Percentiles rank a stretch among this genome's conserved stretches.
Conservation (phyloP, 2,797 vertebrate species). For the Ataeniobius toweri region DNA sequence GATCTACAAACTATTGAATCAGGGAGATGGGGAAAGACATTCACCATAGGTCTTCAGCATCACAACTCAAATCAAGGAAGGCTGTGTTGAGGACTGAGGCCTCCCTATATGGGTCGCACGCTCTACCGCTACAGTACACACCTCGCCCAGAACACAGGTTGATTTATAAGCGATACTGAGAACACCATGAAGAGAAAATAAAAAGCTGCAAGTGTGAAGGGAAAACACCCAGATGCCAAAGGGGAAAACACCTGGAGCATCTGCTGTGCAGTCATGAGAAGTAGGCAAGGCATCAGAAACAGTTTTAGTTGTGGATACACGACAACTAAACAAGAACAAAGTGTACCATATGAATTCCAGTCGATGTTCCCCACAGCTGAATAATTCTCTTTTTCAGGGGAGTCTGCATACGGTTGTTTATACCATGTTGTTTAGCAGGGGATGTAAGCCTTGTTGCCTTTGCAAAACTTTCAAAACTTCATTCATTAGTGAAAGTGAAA, state of each 20-base stretch:
- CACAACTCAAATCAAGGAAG: too few species aligned
- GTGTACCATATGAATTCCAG: slow-evolving; percentile 11
- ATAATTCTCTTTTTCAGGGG: slow-evolving; percentile 1
- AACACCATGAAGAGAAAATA: slow-evolving; percentile 19
- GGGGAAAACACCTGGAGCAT: slow-evolving; percentile 59
- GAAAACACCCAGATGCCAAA: slow-evolving; percentile 19
- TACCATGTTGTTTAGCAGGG: slow-evolving; percentile 16
- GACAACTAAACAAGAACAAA: slow-evolving; percentile 13
- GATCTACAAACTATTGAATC: background rate
- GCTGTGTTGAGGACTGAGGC: too few species aligned
- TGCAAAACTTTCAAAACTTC: slow-evolving; percentile 54
- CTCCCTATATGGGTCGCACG: too few species aligned
- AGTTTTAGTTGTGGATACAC: slow-evolving; percentile 22
- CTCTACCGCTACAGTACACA: background rate
- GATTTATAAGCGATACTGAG: background rate
- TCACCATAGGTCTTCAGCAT: too few species aligned
- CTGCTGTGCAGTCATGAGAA: slow-evolving; percentile 43
- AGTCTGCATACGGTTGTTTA: slow-evolving; percentile 13
- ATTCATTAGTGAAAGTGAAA: slow-evolving; percentile 55
- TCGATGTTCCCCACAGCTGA: slow-evolving; percentile 13
- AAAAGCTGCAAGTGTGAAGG: slow-evolving; percentile 31
- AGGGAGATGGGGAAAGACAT: too few species aligned
- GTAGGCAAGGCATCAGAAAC: slow-evolving; percentile 14
- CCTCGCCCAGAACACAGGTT: background rate
- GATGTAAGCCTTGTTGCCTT: slow-evolving; percentile 36